These are phyloP conservation scores for Pycnomerus fuliginosus DNA, from an alignment of 2,888 invertebrate species.

Conservation along the genomic window DNA sequence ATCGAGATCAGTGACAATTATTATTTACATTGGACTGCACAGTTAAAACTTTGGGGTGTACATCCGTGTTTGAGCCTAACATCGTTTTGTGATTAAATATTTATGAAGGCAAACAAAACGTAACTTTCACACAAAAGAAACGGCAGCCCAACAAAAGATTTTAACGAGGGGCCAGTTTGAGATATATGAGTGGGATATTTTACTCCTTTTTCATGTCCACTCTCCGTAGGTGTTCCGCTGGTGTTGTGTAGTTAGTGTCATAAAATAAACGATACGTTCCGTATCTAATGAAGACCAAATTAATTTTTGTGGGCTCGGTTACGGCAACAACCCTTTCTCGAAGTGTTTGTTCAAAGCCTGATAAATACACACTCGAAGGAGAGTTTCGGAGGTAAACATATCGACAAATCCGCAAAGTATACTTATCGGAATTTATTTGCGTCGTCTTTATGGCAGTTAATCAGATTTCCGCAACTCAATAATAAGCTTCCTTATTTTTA, in stretches of 20 bases:
- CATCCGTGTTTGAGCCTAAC: too few relatives aligned
- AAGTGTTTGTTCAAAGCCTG: slow-evolving; percentile 17
- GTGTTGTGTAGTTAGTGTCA: slow-evolving; percentile 7
- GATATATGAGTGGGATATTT: slow-evolving; percentile 8
- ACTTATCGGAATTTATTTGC: slow-evolving; percentile 17
- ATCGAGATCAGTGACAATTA: too few relatives aligned
- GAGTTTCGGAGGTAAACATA: slow-evolving; percentile 17
- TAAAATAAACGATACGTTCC: slow-evolving; percentile 8
- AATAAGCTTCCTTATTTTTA: slow-evolving; percentile 6
- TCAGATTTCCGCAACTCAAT: slow-evolving; percentile 16
- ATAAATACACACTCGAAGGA: slow-evolving; percentile 14
- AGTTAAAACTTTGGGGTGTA: slow-evolving; percentile 8
- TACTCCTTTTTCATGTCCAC: slow-evolving; percentile 7
- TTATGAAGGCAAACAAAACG: slow-evolving; percentile 18
- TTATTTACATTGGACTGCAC: slow-evolving; percentile 8
- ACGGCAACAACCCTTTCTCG: slow-evolving; percentile 13
- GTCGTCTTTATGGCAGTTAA: slow-evolving; percentile 18
- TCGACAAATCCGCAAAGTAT: slow-evolving; percentile 18
- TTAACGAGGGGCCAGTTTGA: slow-evolving; percentile 20
- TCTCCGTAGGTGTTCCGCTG: slow-evolving; percentile 14
- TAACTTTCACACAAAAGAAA: slow-evolving; percentile 20
- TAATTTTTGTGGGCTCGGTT: slow-evolving; percentile 14
- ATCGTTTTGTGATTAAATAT: slow-evolving; percentile 14
- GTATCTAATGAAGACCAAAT: slow-evolving; percentile 8
- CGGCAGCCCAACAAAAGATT: slow-evolving; percentile 13